Evolutionary conservation across 1,140 invertebrate genomes (phyloP), one percentile per base, ranked within the genome.

Genomic region (Anastrepha ludens): DNA sequence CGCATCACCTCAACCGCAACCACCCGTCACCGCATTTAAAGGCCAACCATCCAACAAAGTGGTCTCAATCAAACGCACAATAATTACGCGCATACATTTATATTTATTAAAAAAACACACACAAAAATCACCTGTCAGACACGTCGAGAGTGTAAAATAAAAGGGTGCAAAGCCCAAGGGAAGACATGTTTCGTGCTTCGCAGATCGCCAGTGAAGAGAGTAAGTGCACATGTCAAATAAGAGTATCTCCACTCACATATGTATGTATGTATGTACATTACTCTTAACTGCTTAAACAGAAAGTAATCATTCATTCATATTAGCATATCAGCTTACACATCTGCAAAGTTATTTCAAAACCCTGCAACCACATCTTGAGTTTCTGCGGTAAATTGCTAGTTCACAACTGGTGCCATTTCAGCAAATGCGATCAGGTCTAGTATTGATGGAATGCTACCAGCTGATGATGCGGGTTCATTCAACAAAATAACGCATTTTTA

Each of bases 151-250:
- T 50, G 29, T 17, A 74, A 47, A 74, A 1, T 29, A 29, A 29
- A 29, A 29, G 29, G 29, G 29, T 29, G 29, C 29, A 29, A 29
- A 13, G 9, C 70, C 17, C 13, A 74, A n/a, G 7, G 11, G 70
- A 47, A n/a, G 44, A 89, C 88, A 92, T 92, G 91, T 92, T 90
- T 88, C 91, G 91, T 41, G 90, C 91, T 65, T 90, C 91, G 39
- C 90, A 91, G 91, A 91, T 92, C 81, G 91, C 91, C 87, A 92
- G 91, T 65, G 91, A 92, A 89, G 91, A 92, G 89, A 92, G 91
- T 92, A 89, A 92, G 91, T 90, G 81, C 58, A 29, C 29, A 29
- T 29, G 17, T 64, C 41, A 47, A 6, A 44, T 58, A 6, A 65
- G 74, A 41, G 7, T 55, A 17, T 58, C 11, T 47, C 7, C 50